Conservation (phyloP, 2,113 vertebrate genomes). For the Caretta caretta region DNA sequence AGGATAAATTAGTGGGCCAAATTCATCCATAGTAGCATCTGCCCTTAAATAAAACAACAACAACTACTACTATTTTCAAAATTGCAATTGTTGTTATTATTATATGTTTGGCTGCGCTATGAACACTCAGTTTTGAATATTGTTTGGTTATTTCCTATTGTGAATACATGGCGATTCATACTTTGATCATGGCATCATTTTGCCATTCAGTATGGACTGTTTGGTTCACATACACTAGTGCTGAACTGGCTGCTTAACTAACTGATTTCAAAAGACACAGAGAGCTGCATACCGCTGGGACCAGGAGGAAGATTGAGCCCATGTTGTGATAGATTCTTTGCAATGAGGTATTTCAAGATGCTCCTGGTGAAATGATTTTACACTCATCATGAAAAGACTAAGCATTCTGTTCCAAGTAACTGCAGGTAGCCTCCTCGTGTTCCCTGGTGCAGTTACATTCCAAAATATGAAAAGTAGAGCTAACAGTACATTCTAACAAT, state of each 20-base stretch:
- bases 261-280: neutral
- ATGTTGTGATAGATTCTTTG: neutral
- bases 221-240: neutral
- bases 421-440: neutral
- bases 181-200: neutral
- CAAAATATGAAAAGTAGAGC: neutral
- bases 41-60: neutral
- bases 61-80: neutral
- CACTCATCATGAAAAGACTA: neutral
- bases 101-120: neutral
- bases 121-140: neutral
- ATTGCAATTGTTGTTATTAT: neutral
- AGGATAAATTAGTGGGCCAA: neutral
- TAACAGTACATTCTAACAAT: neutral
- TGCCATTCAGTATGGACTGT: neutral
- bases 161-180: neutral
- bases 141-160: neutral
- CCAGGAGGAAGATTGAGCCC: neutral
- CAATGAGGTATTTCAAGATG: neutral
- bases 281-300: rapidly evolving
- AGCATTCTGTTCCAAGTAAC: neutral
- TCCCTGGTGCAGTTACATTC: neutral
- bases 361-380: neutral
- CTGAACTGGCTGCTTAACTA: neutral
- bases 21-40: neutral